Percentiles rank a stretch among this genome's conserved stretches.
phyloP scores from a whole-genome alignment of 2,888 invertebrate species.

The Drosophila kanekoi region DNA sequence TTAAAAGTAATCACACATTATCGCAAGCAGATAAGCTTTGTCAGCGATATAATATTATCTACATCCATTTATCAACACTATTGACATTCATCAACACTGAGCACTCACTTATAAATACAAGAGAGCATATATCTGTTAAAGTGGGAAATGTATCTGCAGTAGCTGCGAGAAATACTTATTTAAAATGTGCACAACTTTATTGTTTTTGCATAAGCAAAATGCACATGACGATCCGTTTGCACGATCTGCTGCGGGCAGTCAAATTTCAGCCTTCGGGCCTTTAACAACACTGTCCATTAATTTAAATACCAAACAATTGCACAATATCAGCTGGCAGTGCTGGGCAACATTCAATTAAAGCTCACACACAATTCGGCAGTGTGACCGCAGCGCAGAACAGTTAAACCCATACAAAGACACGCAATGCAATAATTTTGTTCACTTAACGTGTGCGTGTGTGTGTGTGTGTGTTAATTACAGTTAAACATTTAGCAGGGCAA shows the following conservation, averaged over 20 bases:
- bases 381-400: constrained; percentile 1
- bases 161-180: background rate
- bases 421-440: constrained; percentile 27
- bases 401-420: constrained; percentile 7
- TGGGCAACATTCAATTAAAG: constrained; percentile 13
- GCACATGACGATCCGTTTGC: background rate
- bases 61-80: no score
- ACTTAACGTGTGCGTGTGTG: constrained; percentile 8
- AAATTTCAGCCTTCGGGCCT: background rate
- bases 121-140: no score
- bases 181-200: background rate
- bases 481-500: constrained; percentile 48
- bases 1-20: background rate
- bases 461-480: constrained; percentile 60
- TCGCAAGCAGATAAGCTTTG: background rate
- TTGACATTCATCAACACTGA: no score
- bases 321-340: background rate
- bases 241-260: background rate
- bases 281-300: background rate
- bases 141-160: no score
- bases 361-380: constrained; percentile 3
- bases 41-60: background rate
- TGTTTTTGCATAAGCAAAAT: background rate
- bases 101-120: no score
- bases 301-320: background rate